These are phyloP conservation scores for Nomada lathburiana DNA, from an alignment of 2,888 invertebrate species.

Conservation along the genomic window DNA sequence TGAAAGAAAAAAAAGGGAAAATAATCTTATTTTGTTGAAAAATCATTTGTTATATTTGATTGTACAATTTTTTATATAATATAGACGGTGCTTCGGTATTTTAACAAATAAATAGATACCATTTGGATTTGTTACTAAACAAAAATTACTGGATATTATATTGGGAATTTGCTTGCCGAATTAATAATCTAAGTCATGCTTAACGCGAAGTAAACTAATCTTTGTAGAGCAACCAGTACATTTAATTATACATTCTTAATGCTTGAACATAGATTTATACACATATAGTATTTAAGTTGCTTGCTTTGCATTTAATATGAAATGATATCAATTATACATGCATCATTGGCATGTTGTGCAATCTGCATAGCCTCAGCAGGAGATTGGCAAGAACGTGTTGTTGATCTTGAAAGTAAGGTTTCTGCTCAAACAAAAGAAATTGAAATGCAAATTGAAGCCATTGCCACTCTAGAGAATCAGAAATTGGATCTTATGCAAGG, in stretches of 20 bases:
- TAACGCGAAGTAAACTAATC: constrained; percentile 17
- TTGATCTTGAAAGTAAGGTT: constrained; percentile 81
- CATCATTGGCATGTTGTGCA: constrained; percentile 77
- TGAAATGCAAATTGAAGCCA: constrained; percentile 87
- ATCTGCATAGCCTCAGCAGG: constrained; percentile 81
- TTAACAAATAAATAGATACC: constrained; percentile 25
- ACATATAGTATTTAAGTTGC: constrained; percentile 45
- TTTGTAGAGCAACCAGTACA: neutral
- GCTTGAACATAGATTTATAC: constrained; percentile 17
- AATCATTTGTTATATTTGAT: neutral
- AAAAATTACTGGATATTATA: constrained; percentile 25
- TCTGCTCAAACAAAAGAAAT: constrained; percentile 81
- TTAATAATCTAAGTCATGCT: constrained; percentile 11
- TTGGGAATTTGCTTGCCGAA: constrained; percentile 30
- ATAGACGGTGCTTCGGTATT: constrained; percentile 22
- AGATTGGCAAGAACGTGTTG: constrained; percentile 80
- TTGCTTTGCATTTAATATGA: constrained; percentile 57
- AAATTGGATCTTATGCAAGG: constrained; percentile 89
- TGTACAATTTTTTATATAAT: constrained; percentile 2
- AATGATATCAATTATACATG: constrained; percentile 61
- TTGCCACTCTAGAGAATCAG: constrained; percentile 88
- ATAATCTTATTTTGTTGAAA: constrained; percentile 8
- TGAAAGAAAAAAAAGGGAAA: constrained; percentile 38
- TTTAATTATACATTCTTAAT: constrained; percentile 1
- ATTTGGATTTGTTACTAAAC: neutral